Percentiles rank a stretch among this genome's conserved stretches.
Evolutionary conservation across 2,113 vertebrate species (phyloP).

Genomic region (Catagonus wagneri): DNA sequence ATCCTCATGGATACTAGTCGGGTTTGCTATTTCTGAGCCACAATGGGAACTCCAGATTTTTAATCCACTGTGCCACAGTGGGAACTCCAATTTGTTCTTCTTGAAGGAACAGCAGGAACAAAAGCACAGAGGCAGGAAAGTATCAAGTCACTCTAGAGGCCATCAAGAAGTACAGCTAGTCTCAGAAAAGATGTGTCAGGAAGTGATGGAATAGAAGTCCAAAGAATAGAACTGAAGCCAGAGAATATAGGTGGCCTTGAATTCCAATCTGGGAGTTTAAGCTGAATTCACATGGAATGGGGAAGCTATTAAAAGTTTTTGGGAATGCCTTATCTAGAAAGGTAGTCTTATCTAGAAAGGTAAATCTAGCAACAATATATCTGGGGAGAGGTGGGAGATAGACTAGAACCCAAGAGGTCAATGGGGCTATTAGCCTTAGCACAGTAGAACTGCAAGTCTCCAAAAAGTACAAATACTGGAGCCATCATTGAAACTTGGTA

Average conservation of each 20-base stretch:
- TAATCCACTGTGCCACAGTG: too few species aligned
- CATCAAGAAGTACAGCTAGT: conserved; percentile 13
- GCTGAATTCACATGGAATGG: background rate
- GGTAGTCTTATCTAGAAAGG: conserved; percentile 35
- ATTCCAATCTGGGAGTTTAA: background rate
- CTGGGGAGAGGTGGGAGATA: background rate
- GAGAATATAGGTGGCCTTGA: background rate
- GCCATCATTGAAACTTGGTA: background rate
- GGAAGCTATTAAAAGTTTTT: background rate
- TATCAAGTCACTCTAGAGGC: background rate
- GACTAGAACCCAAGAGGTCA: background rate
- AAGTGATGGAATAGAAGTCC: conserved; percentile 26
- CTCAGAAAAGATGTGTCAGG: background rate
- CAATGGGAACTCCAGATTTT: too few species aligned
- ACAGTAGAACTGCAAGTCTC: background rate
- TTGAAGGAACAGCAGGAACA: background rate
- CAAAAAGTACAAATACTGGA: background rate
- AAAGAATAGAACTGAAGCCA: conserved; percentile 6
- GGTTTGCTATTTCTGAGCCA: too few species aligned
- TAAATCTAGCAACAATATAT: conserved; percentile 19
- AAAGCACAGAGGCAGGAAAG: background rate
- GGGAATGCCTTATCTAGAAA: too few species aligned
- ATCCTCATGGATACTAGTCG: too few species aligned
- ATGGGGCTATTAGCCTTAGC: background rate
- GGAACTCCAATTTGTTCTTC: background rate